phyloP scores from a whole-genome alignment of 2,113 vertebrate species.

The human region DNA sequence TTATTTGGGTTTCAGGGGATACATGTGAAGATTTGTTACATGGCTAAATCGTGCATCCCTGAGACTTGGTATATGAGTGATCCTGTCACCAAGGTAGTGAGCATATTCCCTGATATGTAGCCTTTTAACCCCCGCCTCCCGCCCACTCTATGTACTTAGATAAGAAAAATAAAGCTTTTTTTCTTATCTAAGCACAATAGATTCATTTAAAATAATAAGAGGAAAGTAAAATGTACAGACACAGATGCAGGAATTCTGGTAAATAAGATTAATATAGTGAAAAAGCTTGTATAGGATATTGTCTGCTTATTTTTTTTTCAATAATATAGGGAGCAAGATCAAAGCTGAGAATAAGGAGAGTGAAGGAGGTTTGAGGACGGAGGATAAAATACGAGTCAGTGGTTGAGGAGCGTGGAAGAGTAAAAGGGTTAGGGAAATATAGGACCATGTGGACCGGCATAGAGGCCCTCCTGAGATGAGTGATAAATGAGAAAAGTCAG shows the following conservation, averaged over 20 bases:
- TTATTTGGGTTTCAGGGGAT: too few relatives aligned
- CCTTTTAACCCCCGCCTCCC: too few relatives aligned
- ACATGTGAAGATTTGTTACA: too few relatives aligned
- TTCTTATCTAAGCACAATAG: not conserved
- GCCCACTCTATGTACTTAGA: too few relatives aligned
- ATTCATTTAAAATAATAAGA: not conserved
- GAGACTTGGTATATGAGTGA: too few relatives aligned
- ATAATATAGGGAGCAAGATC: not conserved
- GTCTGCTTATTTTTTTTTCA: not conserved
- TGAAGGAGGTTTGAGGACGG: fast-evolving
- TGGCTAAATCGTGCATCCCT: too few relatives aligned
- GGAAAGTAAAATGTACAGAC: not conserved
- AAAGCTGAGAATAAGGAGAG: not conserved
- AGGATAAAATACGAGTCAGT: not conserved
- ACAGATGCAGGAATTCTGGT: not conserved
- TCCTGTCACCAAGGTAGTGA: too few relatives aligned
- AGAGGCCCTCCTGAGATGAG: too few relatives aligned
- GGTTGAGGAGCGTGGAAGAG: not conserved
- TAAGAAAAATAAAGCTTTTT: too few relatives aligned
- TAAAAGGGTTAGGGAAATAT: fast-evolving
- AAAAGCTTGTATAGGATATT: not conserved
- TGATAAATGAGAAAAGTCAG: fast-evolving
- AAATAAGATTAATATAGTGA: not conserved
- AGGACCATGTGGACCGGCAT: fast-evolving
- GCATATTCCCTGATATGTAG: too few relatives aligned